Conservation (phyloP, 2,888 invertebrate species). For the Sinopyrophorus schimmeli region DNA sequence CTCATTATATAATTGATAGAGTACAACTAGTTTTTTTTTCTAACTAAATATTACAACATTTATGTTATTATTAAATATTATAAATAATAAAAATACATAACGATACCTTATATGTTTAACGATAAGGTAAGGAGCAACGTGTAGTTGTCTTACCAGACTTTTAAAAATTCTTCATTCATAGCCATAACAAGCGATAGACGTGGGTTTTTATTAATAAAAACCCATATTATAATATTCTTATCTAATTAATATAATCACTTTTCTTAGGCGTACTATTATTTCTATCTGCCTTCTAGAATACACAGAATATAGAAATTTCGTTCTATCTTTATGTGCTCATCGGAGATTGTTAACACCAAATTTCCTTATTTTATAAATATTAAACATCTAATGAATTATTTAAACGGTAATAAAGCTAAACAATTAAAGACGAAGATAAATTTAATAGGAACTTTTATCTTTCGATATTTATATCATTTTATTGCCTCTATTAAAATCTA, state of each 20-base stretch:
- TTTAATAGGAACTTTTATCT: conserved; percentile 26
- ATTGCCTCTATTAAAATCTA: too few species aligned
- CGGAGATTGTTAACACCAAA: too few species aligned
- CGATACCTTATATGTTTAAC: conserved; percentile 14
- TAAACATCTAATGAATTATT: too few species aligned
- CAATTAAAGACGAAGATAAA: conserved; percentile 6
- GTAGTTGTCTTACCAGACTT: conserved; percentile 9
- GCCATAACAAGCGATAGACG: conserved; percentile 17
- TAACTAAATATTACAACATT: conserved; percentile 22
- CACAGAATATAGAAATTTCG: too few species aligned
- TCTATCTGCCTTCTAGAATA: too few species aligned
- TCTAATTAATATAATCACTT: conserved; percentile 20
- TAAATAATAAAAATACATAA: conserved; percentile 22
- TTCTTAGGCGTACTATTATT: conserved; percentile 14
- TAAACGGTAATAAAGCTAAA: conserved; percentile 4
- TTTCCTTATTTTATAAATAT: too few species aligned
- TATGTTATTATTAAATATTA: conserved; percentile 19
- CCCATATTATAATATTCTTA: conserved; percentile 19
- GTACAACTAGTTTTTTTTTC: conserved; percentile 18
- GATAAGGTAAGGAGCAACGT: conserved; percentile 10
- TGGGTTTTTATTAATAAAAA: conserved; percentile 22
- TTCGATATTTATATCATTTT: too few species aligned
- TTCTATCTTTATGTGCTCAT: too few species aligned
- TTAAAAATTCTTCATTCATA: conserved; percentile 15
- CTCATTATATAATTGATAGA: conserved; percentile 20